Base-by-base conservation (phyloP, 2,113 vertebrate species). In the Hydrochoerus hydrochaeris region DNA sequence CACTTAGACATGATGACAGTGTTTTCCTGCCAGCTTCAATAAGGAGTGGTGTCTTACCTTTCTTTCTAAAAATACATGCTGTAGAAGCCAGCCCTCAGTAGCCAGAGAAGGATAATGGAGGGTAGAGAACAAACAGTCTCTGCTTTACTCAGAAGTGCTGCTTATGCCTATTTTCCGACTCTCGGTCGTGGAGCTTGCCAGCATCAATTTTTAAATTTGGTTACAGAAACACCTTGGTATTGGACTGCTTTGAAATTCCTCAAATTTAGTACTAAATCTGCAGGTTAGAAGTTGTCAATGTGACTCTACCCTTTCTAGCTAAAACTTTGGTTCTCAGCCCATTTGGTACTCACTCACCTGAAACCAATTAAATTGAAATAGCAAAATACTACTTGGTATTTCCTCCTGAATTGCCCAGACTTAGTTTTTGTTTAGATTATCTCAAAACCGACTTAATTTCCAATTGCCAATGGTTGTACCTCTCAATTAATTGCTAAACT, bases 361-460 rank as follows among this genome's bases (percentile, higher is more conserved):
- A 44, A 77, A 28, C 41, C 26, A 28, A 46, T 77, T 77, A 77
- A 77, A 26, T 30, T 44, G 13, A 13, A 77, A 46, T 77, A 77
- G 41, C 13, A 30, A 30, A 30, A 44, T 46, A 30, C 24, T 28
- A 46, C 28, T 73, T 73, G 20, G 24, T 54, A 62, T 86, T 96
- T 67, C 26, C 78, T 92, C 46, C 44, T 46, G 81, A 85, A 69
- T 95, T 46, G 24, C 28, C 78, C 20, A 94, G 65, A 95, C 32
- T 20, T 94, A 44, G 22, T 19, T 83, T 92, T 81, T 75, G 19
- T 65, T 91, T 67, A 63, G 44, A 78, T 97, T 88, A 58, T 28
- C 81, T 73, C n/a, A 44, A 46, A 92, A 91, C 19, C 6, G 71
- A 90, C 7, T 92, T 90, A 94, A 82, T 96, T 97, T 97, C 63